Evolutionary conservation across 2,888 invertebrate species (phyloP).

Genomic region (Ornithoptera alexandrae): DNA sequence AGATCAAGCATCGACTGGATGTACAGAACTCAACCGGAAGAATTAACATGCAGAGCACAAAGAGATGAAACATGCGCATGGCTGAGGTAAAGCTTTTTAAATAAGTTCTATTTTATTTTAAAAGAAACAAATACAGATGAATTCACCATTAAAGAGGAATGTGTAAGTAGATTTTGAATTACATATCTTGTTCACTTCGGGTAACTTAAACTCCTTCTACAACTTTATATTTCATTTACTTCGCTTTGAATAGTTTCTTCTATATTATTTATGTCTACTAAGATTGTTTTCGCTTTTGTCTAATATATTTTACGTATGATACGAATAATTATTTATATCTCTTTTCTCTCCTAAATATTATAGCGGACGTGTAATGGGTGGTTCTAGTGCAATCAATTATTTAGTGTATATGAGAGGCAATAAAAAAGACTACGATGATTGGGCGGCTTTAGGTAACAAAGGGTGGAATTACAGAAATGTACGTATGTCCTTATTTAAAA

Average conservation of each 20-base stretch:
- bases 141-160: not conserved
- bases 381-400: slow-evolving; percentile 83
- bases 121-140: not conserved
- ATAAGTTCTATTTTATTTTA: not conserved
- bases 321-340: not conserved
- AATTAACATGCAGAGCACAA: slow-evolving; percentile 80
- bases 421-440: slow-evolving; percentile 82
- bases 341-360: not conserved
- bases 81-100: slow-evolving; percentile 57
- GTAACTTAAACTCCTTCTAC: not conserved
- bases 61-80: slow-evolving; percentile 80
- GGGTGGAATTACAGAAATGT: slow-evolving; percentile 82
- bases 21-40: slow-evolving; percentile 83
- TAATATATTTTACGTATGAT: not conserved
- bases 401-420: slow-evolving; percentile 83
- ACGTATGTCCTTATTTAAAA: slow-evolving; percentile 32
- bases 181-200: not conserved
- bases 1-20: slow-evolving; percentile 85
- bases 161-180: slow-evolving; percentile 4
- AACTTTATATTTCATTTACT: not conserved
- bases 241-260: not conserved
- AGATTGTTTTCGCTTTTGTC: not conserved
- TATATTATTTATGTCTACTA: not conserved
- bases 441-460: slow-evolving; percentile 81
- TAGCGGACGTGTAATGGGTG: slow-evolving; percentile 84